Evolutionary conservation across 1,140 invertebrate species (phyloP).

Genomic region (Mamestra configurata): DNA sequence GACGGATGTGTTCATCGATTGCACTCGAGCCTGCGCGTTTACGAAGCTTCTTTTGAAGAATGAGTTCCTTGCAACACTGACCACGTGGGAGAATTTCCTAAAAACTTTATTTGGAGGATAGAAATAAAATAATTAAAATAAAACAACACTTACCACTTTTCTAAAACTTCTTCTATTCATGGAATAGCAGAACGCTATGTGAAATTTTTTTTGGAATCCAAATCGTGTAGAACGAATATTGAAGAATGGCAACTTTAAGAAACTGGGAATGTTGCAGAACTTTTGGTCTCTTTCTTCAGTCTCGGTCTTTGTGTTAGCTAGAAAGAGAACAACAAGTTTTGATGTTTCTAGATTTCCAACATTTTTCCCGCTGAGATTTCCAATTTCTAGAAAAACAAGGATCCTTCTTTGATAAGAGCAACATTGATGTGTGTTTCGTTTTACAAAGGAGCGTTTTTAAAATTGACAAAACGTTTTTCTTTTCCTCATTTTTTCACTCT

Average conservation of each 20-base stretch:
- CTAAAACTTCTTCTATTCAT: background rate
- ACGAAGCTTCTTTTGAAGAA: slow-evolving; percentile 52
- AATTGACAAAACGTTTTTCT: no score
- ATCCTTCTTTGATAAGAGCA: background rate
- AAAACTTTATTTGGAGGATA: background rate
- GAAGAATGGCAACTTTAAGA: background rate
- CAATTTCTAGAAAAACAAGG: background rate
- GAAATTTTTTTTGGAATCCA: background rate
- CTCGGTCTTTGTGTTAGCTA: background rate
- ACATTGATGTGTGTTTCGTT: background rate
- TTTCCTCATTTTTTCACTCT: no score
- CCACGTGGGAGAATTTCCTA: slow-evolving; percentile 31
- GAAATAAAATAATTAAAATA: background rate
- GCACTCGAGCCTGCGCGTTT: slow-evolving; percentile 73
- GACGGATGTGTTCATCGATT: slow-evolving; percentile 87
- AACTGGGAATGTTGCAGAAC: background rate
- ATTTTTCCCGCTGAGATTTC: background rate
- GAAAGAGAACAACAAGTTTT: background rate
- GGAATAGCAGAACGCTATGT: background rate
- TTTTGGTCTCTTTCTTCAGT: background rate
- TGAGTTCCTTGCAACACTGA: slow-evolving; percentile 40
- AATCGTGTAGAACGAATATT: background rate
- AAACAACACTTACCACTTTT: background rate
- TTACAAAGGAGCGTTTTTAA: background rate
- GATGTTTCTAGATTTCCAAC: background rate